Conservation (phyloP, 2,113 vertebrate species). For the Candoia aspera region DNA sequence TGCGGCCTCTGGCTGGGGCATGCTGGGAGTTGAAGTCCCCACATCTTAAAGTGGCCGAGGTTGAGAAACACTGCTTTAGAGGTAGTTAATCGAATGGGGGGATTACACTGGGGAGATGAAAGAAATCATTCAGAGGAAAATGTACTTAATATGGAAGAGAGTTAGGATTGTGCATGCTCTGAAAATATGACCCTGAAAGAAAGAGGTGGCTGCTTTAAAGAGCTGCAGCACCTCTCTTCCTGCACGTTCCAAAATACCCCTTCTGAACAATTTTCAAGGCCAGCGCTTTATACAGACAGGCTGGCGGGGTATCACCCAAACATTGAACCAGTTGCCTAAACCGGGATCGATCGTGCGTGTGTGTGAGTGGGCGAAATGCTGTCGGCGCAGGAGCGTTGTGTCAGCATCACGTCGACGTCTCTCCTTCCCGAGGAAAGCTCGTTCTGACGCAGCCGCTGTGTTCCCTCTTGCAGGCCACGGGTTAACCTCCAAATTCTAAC, state of each 20-base stretch:
- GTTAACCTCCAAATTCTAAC: slow-evolving; percentile 87
- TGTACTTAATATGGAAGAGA: too few species aligned
- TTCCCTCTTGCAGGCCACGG: slow-evolving; percentile 75
- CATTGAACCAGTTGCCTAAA: background rate
- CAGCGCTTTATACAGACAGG: fast-evolving
- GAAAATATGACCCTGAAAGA: too few species aligned
- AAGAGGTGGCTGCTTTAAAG: too few species aligned
- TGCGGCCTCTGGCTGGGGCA: too few species aligned
- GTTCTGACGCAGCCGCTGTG: background rate
- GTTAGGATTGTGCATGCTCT: too few species aligned
- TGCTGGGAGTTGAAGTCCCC: too few species aligned
- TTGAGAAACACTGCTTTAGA: too few species aligned
- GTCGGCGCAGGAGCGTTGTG: background rate
- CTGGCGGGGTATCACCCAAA: background rate
- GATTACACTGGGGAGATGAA: too few species aligned
- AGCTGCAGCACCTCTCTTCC: too few species aligned
- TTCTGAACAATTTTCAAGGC: background rate
- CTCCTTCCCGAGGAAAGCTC: background rate
- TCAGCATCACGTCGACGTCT: background rate
- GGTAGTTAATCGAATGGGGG: too few species aligned
- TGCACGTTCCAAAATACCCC: background rate
- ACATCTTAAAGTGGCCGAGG: too few species aligned
- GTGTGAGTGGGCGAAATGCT: background rate
- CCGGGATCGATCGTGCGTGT: fast-evolving
- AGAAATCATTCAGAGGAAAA: too few species aligned